Conservation (phyloP, 2,113 vertebrate species). For the Lepisosteus oculatus region DNA sequence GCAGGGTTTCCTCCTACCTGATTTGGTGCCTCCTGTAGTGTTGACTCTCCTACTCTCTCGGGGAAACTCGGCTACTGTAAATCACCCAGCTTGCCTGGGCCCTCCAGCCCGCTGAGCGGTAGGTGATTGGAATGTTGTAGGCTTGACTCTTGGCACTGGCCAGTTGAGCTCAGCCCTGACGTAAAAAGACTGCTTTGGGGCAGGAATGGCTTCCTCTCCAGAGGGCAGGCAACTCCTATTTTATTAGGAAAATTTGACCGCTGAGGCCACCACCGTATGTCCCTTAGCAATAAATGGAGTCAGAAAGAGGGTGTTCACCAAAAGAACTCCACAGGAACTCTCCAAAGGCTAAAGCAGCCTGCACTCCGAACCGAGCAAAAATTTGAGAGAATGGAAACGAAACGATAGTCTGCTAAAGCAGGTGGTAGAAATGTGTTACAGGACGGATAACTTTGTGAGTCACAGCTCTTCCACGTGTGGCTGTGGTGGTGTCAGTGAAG, state of each 20-base stretch:
- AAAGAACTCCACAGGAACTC: not conserved
- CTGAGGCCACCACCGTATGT: not conserved
- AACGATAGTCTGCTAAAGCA: not conserved
- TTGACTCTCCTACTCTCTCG: constrained; percentile 2
- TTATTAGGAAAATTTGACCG: constrained; percentile 39
- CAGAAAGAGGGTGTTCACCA: constrained; percentile 8
- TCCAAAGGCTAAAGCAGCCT: too few species aligned
- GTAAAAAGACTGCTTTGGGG: constrained; percentile 29
- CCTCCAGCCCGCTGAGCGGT: not conserved
- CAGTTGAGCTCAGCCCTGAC: constrained; percentile 27
- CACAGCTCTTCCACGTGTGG: too few species aligned
- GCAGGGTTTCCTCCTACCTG: constrained; percentile 42
- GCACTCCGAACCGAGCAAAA: too few species aligned
- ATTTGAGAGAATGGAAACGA: not conserved
- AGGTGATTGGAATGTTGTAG: constrained; percentile 29
- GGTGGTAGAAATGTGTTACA: too few species aligned
- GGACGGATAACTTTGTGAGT: too few species aligned
- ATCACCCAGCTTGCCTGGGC: not conserved
- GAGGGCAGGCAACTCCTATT: constrained; percentile 16
- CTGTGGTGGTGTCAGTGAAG: too few species aligned
- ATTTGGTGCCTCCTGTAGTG: constrained; percentile 1
- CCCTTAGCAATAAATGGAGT: constrained; percentile 12
- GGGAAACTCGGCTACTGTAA: not conserved
- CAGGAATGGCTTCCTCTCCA: constrained; percentile 35
- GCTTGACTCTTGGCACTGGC: constrained; percentile 28